Evolutionary conservation across 2,888 invertebrate species (phyloP).

Genomic region (Shargacucullia verbasci): DNA sequence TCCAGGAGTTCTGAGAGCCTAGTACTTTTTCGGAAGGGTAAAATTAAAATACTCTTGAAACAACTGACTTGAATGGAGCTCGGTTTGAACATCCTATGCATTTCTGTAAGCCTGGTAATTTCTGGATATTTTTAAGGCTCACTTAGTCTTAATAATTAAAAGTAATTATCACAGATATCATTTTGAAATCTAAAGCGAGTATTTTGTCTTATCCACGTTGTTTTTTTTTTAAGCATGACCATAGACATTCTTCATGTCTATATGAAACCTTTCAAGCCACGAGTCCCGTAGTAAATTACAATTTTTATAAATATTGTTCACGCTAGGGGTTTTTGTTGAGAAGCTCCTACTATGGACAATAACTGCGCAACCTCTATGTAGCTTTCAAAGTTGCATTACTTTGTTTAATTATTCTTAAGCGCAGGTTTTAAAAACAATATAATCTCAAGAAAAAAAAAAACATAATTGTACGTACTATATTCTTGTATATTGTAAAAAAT

Average conservation of each 20-base stretch:
- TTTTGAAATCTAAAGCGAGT: slow-evolving; percentile 2
- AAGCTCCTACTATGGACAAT: slow-evolving; percentile 30
- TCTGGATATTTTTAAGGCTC: slow-evolving; percentile 1
- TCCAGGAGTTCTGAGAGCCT: slow-evolving; percentile 28
- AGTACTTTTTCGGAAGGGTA: slow-evolving; percentile 37
- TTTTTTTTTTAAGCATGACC: slow-evolving; percentile 9
- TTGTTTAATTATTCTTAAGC: slow-evolving; percentile 63
- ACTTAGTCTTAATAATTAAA: neutral
- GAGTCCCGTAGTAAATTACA: slow-evolving; percentile 54
- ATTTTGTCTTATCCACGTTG: slow-evolving; percentile 10
- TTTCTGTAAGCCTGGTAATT: slow-evolving; percentile 43
- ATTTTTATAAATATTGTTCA: slow-evolving; percentile 45
- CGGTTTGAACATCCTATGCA: slow-evolving; percentile 15
- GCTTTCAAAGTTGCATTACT: slow-evolving; percentile 64
- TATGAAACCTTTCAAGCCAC: slow-evolving; percentile 60
- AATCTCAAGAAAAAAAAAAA: slow-evolving; percentile 76
- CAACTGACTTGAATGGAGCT: slow-evolving; percentile 11
- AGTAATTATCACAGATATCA: neutral
- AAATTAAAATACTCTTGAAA: slow-evolving; percentile 10
- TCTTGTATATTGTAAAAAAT: slow-evolving; percentile 84
- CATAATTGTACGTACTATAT: slow-evolving; percentile 79
- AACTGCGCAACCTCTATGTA: slow-evolving; percentile 59
- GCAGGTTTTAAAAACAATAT: slow-evolving; percentile 67
- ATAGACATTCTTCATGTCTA: slow-evolving; percentile 25
- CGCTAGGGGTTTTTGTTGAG: slow-evolving; percentile 27